phyloP scores from a whole-genome alignment of 2,113 vertebrate genomes.

The Tachycineta bicolor region DNA sequence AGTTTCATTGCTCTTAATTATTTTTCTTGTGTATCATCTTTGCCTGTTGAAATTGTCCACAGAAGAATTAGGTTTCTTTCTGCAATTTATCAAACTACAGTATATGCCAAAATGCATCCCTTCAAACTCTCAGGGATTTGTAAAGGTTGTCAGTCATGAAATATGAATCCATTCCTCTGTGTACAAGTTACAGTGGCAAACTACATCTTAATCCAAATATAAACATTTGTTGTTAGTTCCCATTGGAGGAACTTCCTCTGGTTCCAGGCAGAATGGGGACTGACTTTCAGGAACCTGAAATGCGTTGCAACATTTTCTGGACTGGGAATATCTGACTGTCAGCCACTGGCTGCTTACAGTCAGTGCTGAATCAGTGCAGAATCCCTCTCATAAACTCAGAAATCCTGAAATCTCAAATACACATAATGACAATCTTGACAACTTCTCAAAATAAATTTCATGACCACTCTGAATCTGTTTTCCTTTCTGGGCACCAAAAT shows the following conservation, averaged over 20 bases:
- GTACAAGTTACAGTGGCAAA: constrained; percentile 26
- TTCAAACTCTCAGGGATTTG: constrained; percentile 29
- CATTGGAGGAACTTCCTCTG: background rate
- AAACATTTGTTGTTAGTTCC: background rate
- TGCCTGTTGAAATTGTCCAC: constrained; percentile 14
- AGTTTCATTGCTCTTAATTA: constrained; percentile 30
- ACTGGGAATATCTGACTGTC: background rate
- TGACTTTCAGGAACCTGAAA: background rate
- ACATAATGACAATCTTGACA: background rate
- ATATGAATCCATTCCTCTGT: constrained; percentile 28
- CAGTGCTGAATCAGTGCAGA: background rate
- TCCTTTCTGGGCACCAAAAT: background rate
- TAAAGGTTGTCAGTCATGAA: constrained; percentile 44
- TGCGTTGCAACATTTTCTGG: background rate
- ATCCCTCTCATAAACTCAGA: background rate
- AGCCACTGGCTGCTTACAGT: rapidly evolving
- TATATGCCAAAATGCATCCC: background rate
- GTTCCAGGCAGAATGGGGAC: background rate
- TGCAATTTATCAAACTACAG: background rate
- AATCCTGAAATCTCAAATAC: background rate
- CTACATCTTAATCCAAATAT: constrained; percentile 34
- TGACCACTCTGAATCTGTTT: background rate
- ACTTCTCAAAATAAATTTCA: background rate
- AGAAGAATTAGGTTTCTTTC: background rate
- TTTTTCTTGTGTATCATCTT: constrained; percentile 7